A percentile compares a stretch with the other conserved stretches of the same genome.
Conservation (phyloP, 1,140 invertebrate species). For the Drosophila pandora region DNA sequence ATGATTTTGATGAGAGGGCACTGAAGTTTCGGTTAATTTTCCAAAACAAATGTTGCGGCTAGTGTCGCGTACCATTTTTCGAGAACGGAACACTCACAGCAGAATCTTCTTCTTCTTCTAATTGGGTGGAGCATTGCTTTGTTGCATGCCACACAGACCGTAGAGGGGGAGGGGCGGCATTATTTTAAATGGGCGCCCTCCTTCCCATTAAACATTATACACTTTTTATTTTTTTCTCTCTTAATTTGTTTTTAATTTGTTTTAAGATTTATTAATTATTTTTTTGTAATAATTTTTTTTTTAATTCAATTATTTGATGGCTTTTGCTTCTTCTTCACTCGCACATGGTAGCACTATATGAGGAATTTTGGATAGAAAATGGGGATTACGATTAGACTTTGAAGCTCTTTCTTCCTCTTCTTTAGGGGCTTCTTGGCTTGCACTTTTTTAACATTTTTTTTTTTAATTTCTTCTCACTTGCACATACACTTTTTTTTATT, state of each 20-base stretch:
- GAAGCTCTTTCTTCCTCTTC: constrained; percentile 5
- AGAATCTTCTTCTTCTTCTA: constrained; percentile 58
- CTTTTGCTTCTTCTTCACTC: constrained; percentile 36
- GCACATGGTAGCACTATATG: constrained; percentile 51
- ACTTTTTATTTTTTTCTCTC: background rate
- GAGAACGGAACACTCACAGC: constrained; percentile 67
- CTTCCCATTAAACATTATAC: constrained; percentile 64
- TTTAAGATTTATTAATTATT: background rate
- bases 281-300: constrained; percentile 12
- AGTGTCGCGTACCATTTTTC: constrained; percentile 98
- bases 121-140: constrained; percentile 66
- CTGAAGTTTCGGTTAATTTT: constrained; percentile 99
- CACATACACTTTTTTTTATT: constrained; percentile 2
- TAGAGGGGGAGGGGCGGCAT: constrained; percentile 72
- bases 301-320: constrained; percentile 14
- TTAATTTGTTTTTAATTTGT: background rate
- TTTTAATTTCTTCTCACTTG: background rate
- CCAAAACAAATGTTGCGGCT: constrained; percentile 99
- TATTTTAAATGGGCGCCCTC: constrained; percentile 77
- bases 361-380: constrained; percentile 5
- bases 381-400: constrained; percentile 16
- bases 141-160: constrained; percentile 51
- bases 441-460: background rate
- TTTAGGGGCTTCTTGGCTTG: background rate
- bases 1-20: constrained; percentile 51